Evolutionary conservation across 2,797 vertebrate species (phyloP).

Genomic region (Potorous gilbertii): DNA sequence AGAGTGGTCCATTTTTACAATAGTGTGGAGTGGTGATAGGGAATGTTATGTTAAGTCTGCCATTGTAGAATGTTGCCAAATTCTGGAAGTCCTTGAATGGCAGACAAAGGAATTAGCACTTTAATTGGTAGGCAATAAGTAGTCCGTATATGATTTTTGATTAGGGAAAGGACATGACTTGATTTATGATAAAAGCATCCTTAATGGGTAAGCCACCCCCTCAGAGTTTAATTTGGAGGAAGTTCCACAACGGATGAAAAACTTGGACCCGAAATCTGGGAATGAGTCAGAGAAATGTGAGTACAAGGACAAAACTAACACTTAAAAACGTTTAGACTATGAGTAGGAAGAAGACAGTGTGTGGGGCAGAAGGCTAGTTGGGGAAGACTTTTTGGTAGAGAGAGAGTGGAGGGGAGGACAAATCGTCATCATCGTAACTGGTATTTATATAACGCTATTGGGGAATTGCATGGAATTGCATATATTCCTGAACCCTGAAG

Average conservation of each 20-base stretch:
- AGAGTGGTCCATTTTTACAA: not conserved
- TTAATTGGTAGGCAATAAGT: not conserved
- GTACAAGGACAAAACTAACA: not conserved
- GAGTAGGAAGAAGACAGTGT: not conserved
- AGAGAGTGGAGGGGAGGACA: too few relatives aligned
- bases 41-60: not conserved
- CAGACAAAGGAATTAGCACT: not conserved
- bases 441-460: not conserved
- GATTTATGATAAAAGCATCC: not conserved
- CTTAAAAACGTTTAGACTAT: not conserved
- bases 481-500: not conserved
- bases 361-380: not conserved
- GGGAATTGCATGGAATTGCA: not conserved
- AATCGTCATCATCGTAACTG: not conserved
- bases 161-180: not conserved
- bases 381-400: not conserved
- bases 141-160: not conserved
- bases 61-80: not conserved
- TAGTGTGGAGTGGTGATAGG: not conserved
- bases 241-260: not conserved
- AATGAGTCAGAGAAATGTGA: not conserved
- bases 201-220: not conserved
- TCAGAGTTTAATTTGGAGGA: not conserved
- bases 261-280: not conserved
- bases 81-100: not conserved